Conservation (phyloP, 1,140 invertebrate genomes). For the Augochlora pura region DNA sequence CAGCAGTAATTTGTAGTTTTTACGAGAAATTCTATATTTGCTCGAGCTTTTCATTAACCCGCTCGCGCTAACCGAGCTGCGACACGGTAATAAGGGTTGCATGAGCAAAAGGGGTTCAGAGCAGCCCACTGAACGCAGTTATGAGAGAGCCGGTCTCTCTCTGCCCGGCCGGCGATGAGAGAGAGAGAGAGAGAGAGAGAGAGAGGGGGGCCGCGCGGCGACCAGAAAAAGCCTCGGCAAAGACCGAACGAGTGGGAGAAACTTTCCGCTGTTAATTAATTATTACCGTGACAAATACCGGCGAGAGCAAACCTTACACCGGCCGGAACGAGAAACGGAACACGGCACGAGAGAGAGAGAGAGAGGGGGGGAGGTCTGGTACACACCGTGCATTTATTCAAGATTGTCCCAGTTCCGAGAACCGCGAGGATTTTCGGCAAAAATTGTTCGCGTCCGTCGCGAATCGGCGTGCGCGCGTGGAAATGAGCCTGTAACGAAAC, state of each 20-base stretch:
- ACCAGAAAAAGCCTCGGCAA: slow-evolving; percentile 18
- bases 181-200: not conserved
- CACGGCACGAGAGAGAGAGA: not conserved
- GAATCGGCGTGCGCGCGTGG: too few relatives aligned
- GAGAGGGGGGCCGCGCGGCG: not conserved
- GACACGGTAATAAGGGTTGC: slow-evolving; percentile 66
- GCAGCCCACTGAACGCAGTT: slow-evolving; percentile 41
- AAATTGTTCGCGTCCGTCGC: too few relatives aligned
- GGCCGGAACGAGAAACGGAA: slow-evolving; percentile 4
- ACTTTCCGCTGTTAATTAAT: slow-evolving; percentile 65
- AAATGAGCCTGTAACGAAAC: too few relatives aligned
- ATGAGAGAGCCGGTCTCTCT: slow-evolving; percentile 23
- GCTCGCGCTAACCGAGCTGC: slow-evolving; percentile 64
- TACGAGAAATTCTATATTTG: slow-evolving; percentile 68
- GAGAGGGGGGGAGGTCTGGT: not conserved
- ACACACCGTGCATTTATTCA: slow-evolving; percentile 13
- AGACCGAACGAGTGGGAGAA: slow-evolving; percentile 20
- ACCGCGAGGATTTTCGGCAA: not conserved
- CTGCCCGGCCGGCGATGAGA: not conserved
- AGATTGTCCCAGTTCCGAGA: not conserved
- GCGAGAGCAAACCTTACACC: slow-evolving; percentile 41
- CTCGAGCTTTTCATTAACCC: slow-evolving; percentile 68
- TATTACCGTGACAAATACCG: slow-evolving; percentile 67
- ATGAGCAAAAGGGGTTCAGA: slow-evolving; percentile 45
- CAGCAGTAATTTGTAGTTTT: slow-evolving; percentile 66